These are phyloP conservation scores for Perognathus longimembris DNA, from an alignment of 2,113 vertebrate genomes.

Conservation along the genomic window DNA sequence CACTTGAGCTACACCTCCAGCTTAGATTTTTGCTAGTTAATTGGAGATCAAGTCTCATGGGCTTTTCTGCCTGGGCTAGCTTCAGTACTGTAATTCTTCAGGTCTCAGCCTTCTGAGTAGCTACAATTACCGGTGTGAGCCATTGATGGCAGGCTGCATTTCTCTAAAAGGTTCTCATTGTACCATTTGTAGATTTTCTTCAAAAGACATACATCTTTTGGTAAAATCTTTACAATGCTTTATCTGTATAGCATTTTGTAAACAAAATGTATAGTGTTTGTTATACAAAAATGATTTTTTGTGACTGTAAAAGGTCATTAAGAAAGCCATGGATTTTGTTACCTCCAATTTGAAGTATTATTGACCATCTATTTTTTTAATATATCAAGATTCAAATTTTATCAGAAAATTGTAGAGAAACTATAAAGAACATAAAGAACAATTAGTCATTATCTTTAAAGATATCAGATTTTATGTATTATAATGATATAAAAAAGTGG, in stretches of 20 bases:
- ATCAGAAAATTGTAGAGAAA: constrained; percentile 27
- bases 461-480: neutral
- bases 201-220: neutral
- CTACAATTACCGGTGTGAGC: too few relatives aligned
- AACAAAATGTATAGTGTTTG: neutral
- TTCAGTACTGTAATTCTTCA: too few relatives aligned
- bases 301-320: neutral
- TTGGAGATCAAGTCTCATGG: too few relatives aligned
- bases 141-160: too few relatives aligned
- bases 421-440: neutral
- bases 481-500: neutral
- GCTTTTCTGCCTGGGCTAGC: too few relatives aligned
- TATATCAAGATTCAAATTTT: constrained; percentile 54
- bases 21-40: too few relatives aligned
- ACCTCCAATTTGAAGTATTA: neutral
- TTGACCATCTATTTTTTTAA: neutral
- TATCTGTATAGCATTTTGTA: constrained; percentile 1
- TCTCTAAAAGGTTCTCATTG: neutral
- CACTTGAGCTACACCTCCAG: too few relatives aligned
- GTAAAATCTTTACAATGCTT: constrained; percentile 13
- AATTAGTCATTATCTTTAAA: neutral
- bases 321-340: constrained; percentile 16
- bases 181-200: neutral
- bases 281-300: neutral
- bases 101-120: too few relatives aligned